A percentile compares a stretch with the other conserved stretches of the same genome.
These are phyloP conservation scores for Rhimphoctona megacephalus DNA, from an alignment of 2,888 invertebrate genomes.

Conservation along the genomic window DNA sequence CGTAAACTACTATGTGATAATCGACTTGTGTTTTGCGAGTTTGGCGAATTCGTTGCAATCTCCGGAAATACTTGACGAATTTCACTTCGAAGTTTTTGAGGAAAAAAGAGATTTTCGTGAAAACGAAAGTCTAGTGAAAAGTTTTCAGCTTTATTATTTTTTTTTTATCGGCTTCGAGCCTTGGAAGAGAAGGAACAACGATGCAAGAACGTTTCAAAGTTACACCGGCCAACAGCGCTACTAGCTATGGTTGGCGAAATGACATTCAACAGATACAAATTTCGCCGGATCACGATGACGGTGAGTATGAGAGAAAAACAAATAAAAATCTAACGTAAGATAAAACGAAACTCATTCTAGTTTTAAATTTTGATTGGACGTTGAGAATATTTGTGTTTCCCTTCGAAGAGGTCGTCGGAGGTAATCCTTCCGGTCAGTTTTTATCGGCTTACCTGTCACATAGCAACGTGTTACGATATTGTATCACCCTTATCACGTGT, in stretches of 20 bases:
- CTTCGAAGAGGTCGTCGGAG: neutral
- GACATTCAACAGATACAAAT: constrained; percentile 67
- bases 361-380: neutral
- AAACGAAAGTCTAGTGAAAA: neutral
- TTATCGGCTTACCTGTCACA: constrained; percentile 40
- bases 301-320: constrained; percentile 71
- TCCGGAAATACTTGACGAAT: neutral
- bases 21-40: neutral
- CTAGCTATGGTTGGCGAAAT: constrained; percentile 72
- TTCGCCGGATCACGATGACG: constrained; percentile 74
- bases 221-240: constrained; percentile 78
- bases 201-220: constrained; percentile 81
- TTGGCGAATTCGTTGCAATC: neutral
- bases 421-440: constrained; percentile 29
- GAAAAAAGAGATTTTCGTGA: neutral
- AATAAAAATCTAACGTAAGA: neutral
- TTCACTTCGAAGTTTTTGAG: neutral
- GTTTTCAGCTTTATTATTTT: constrained; percentile 5
- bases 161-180: neutral
- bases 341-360: neutral
- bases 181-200: constrained; percentile 37
- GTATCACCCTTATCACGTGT: constrained; percentile 47
- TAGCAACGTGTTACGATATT: constrained; percentile 15
- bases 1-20: neutral
- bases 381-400: neutral